phyloP scores from a whole-genome alignment of 1,140 invertebrate genomes.

The Cydia fagiglandana region DNA sequence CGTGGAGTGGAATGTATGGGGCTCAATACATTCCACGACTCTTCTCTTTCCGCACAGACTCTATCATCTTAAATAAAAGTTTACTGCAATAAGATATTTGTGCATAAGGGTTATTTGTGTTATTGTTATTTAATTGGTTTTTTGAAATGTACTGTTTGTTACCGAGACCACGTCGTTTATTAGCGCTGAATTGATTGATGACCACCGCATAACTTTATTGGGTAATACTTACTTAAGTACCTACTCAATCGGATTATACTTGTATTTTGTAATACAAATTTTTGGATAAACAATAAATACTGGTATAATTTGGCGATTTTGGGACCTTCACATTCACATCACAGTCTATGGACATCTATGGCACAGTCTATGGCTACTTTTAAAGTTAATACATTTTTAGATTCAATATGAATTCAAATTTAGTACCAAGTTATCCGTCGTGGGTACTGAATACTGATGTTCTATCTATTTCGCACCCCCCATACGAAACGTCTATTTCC shows the following conservation, averaged over 20 bases:
- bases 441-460: background rate
- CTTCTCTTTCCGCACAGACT: too few relatives aligned
- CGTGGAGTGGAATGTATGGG: too few relatives aligned
- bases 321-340: too few relatives aligned
- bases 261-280: background rate
- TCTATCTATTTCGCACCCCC: constrained; percentile 1
- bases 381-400: too few relatives aligned
- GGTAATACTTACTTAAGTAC: background rate
- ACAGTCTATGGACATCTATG: too few relatives aligned
- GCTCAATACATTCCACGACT: too few relatives aligned
- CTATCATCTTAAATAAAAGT: background rate
- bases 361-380: too few relatives aligned
- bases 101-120: constrained; percentile 5
- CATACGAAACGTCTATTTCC: constrained; percentile 31
- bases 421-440: background rate
- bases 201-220: background rate
- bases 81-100: constrained; percentile 21
- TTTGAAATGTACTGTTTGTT: background rate
- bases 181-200: background rate
- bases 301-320: too few relatives aligned
- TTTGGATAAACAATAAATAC: too few relatives aligned
- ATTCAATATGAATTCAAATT: too few relatives aligned
- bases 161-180: background rate
- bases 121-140: background rate
- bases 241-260: background rate